Evolutionary conservation across 2,113 vertebrate genomes (phyloP), one percentile per base, ranked within the genome.

Genomic region (Balaeniceps rex): DNA sequence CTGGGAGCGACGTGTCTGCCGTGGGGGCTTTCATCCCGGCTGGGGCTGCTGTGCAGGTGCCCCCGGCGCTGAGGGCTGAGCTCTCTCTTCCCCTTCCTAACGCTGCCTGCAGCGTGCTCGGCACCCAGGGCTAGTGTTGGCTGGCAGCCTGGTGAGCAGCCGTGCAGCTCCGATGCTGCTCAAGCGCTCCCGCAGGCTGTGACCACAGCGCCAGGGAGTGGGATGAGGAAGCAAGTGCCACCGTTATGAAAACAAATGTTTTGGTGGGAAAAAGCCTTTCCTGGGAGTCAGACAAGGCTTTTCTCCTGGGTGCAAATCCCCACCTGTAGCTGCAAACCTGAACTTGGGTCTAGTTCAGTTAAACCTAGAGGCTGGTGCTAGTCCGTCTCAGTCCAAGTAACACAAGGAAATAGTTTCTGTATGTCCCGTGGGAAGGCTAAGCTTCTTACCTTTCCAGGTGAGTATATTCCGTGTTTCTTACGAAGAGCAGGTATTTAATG

Each of bases 401-500:
- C 2, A 13, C 33, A 7, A 14, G 25, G 54, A 40, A 74, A 46
- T 18, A 2, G 47, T 42, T 84, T 46, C 24, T 5, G 0, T 10
- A 1, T 33, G 42, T 55, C 49, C 55, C 21, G 1, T 1, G 28
- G 46, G 63, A 29, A 58, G 46, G 29, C 33, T 71, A 68, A 58
- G 28, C 24, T 58, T 12, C 77, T 96, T 92, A 99, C 99, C 98
- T 98, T 83, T 95, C 94, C 80, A 98, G 88, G 49, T 85, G 77
- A 28, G 82, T 36, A 17, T 90, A 25, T 15, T 97, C 97, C 15
- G 96, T 85, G 13, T n/a, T 94, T 65, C 77, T 96, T 38, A 93
- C 10, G 54, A 99, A 99, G 63, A 99, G 95, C 90, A 99, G 93
- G 89, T 98, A 52, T 88, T 98, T 98, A 90, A 99, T 97, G 93